A percentile compares a stretch with the other conserved stretches of the same genome.
Conservation (phyloP, 2,888 invertebrate genomes). For the Papilio protenor region DNA sequence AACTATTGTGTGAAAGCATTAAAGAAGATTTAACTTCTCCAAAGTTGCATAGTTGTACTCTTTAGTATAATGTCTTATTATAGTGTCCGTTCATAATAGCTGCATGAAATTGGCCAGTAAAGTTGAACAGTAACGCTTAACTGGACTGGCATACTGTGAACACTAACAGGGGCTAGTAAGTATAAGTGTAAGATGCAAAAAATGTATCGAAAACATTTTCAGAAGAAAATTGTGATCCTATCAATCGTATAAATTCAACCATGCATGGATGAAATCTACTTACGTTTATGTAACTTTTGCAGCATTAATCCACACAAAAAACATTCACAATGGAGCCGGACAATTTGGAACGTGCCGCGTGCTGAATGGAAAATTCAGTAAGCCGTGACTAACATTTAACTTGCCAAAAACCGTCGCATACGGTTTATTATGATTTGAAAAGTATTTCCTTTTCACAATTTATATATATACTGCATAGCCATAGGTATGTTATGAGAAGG, state of each 20-base stretch:
- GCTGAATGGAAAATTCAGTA: slow-evolving; percentile 16
- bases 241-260: not conserved
- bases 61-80: not conserved
- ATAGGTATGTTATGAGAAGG: no score
- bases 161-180: no score
- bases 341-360: slow-evolving; percentile 21
- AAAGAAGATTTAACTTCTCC: not conserved
- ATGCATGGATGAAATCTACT: slow-evolving; percentile 15
- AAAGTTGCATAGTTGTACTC: not conserved
- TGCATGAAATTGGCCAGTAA: no score
- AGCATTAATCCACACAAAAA: slow-evolving; percentile 25
- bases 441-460: slow-evolving; percentile 2
- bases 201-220: not conserved
- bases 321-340: slow-evolving; percentile 19
- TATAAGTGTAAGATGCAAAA: not conserved
- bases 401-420: slow-evolving; percentile 24
- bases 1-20: not conserved
- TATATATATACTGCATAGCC: no score
- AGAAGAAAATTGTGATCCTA: not conserved
- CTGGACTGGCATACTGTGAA: no score
- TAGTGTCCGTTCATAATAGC: not conserved
- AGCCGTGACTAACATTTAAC: slow-evolving; percentile 25
- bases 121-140: no score
- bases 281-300: slow-evolving; percentile 11
- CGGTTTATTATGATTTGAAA: slow-evolving; percentile 22